Conservation (phyloP, 2,888 invertebrate species). For the Nineta flava region DNA sequence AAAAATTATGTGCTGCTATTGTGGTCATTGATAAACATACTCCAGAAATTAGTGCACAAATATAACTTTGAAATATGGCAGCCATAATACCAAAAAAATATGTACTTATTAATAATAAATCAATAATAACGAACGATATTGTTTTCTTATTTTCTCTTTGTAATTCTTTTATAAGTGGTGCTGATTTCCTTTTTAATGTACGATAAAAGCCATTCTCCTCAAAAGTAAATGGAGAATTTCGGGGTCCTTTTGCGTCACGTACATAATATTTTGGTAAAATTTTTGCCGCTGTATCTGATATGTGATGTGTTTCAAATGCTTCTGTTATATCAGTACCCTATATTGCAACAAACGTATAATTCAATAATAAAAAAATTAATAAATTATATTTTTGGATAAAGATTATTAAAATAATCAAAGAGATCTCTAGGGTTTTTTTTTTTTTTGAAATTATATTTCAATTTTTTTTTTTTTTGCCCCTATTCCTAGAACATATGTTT, state of each 20-base stretch:
- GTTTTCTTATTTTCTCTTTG: slow-evolving; percentile 21
- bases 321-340: slow-evolving; percentile 70
- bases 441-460: too few species aligned
- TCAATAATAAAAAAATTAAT: too few species aligned
- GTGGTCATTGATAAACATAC: slow-evolving; percentile 38
- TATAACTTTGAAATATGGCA: slow-evolving; percentile 23
- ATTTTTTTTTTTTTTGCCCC: too few species aligned
- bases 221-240: slow-evolving; percentile 59
- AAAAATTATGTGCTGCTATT: slow-evolving; percentile 57
- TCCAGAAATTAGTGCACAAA: slow-evolving; percentile 34
- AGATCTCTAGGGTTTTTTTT: too few species aligned
- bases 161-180: slow-evolving; percentile 31
- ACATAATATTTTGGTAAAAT: slow-evolving; percentile 49
- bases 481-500: too few species aligned
- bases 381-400: too few species aligned
- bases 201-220: slow-evolving; percentile 57
- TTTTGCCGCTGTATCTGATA: slow-evolving; percentile 37
- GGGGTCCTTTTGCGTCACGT: slow-evolving; percentile 39
- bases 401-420: too few species aligned
- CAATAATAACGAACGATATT: slow-evolving; percentile 21
- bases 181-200: slow-evolving; percentile 44
- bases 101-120: slow-evolving; percentile 24
- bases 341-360: not conserved
- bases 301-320: slow-evolving; percentile 59
- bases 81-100: slow-evolving; percentile 24